Evolutionary conservation across 2,888 invertebrate genomes (phyloP).

Genomic region (Druceiella hillmani): DNA sequence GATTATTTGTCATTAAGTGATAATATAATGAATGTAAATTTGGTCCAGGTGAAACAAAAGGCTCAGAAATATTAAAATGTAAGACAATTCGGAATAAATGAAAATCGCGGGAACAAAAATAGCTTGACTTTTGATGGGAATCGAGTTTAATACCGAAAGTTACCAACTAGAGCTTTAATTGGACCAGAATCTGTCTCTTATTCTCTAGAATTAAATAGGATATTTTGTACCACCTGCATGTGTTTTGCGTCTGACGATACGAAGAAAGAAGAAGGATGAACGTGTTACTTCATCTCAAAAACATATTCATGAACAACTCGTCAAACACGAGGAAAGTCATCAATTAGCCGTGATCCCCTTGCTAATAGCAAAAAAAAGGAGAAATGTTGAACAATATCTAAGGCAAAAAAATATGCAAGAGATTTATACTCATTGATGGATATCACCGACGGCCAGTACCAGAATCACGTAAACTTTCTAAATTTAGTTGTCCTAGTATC

Average conservation of each 20-base stretch:
- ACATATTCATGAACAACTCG: conserved; percentile 1
- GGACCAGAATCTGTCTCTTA: not conserved
- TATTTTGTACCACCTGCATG: conserved; percentile 1
- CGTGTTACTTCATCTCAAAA: not conserved
- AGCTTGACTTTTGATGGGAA: not conserved
- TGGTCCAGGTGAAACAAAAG: too few relatives aligned
- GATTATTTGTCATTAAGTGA: too few relatives aligned
- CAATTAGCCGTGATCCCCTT: not conserved
- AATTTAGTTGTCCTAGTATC: not conserved
- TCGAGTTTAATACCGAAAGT: not conserved
- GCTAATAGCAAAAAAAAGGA: conserved; percentile 1
- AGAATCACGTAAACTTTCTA: too few relatives aligned
- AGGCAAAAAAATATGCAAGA: not conserved
- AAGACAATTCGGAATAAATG: too few relatives aligned
- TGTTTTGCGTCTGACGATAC: not conserved
- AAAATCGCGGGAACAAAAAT: too few relatives aligned
- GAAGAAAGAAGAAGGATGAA: not conserved
- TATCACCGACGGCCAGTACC: not conserved
- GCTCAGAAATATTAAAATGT: too few relatives aligned
- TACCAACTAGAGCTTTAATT: not conserved
- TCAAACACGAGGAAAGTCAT: conserved; percentile 1
- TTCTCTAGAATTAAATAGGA: not conserved
- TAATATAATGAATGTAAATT: too few relatives aligned
- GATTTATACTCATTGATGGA: not conserved
- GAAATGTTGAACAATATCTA: conserved; percentile 1